These are phyloP conservation scores for Branchipolynoe longqiensis DNA, from an alignment of 2,888 invertebrate genomes.

Conservation along the genomic window DNA sequence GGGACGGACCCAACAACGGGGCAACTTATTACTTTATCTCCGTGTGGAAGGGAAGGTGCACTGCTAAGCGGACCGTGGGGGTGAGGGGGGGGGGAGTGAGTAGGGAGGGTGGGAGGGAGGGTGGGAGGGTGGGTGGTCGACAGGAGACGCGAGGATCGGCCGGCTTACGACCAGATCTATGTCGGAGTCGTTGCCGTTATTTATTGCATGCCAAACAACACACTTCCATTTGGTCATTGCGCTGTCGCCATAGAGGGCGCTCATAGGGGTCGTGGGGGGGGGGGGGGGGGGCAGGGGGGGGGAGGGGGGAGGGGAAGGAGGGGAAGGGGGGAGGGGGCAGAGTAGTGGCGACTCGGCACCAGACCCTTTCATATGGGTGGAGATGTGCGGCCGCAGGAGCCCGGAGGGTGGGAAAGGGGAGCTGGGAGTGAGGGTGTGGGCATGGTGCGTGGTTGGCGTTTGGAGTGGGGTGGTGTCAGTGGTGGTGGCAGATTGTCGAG, in stretches of 20 bases:
- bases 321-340: background rate
- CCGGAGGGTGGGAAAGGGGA: too few species aligned
- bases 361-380: too few species aligned
- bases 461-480: too few species aligned
- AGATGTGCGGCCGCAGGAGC: too few species aligned
- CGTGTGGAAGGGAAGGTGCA: background rate
- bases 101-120: background rate
- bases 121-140: background rate
- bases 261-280: background rate
- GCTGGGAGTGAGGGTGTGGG: too few species aligned
- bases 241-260: background rate
- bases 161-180: conserved; percentile 23
- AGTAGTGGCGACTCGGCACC: too few species aligned
- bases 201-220: conserved; percentile 33
- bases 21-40: conserved; percentile 36
- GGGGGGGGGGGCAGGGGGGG: background rate
- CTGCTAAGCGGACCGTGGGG: background rate
- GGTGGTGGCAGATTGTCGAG: too few species aligned
- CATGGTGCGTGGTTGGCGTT: too few species aligned
- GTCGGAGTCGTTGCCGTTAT: conserved; percentile 10
- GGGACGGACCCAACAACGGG: background rate
- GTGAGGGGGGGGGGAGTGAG: too few species aligned
- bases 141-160: background rate
- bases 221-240: conserved; percentile 14
- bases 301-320: background rate